Percentiles rank a stretch among this genome's conserved stretches.
Conservation (phyloP, 2,113 vertebrate species). For the Alligator mississippiensis region DNA sequence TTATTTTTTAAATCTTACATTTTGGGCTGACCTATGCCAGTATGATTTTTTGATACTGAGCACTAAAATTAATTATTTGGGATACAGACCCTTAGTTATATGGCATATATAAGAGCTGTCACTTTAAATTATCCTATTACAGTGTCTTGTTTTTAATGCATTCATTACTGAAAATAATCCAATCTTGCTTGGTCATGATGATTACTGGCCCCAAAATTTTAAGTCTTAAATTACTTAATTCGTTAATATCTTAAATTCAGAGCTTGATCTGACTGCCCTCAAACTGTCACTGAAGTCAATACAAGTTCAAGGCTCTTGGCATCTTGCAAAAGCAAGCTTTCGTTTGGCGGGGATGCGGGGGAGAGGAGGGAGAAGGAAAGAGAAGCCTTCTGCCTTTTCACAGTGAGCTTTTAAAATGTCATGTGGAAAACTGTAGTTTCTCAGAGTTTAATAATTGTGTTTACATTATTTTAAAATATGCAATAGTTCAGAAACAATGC, state of each 20-base stretch:
- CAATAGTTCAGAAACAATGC: neutral
- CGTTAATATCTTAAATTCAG: accelerated
- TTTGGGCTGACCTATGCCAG: neutral
- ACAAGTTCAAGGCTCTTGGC: neutral
- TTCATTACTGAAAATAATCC: neutral
- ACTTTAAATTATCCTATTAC: neutral
- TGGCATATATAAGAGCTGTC: neutral
- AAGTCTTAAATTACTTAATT: no score
- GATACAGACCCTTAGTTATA: neutral
- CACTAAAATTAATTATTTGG: neutral
- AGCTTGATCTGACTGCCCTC: neutral
- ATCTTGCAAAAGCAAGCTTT: neutral
- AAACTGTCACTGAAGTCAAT: neutral
- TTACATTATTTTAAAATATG: neutral
- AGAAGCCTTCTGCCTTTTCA: no score
- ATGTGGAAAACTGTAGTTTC: neutral
- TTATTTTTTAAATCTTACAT: neutral
- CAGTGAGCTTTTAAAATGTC: neutral
- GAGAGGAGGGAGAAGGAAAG: no score
- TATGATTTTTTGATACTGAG: neutral
- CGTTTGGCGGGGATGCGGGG: neutral
- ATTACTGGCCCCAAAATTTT: no score
- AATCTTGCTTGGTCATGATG: neutral
- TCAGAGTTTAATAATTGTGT: neutral
- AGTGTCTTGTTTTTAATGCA: no score